Evolutionary conservation across 2,888 invertebrate genomes (phyloP).

Genomic region (Metopia argyrocephala): DNA sequence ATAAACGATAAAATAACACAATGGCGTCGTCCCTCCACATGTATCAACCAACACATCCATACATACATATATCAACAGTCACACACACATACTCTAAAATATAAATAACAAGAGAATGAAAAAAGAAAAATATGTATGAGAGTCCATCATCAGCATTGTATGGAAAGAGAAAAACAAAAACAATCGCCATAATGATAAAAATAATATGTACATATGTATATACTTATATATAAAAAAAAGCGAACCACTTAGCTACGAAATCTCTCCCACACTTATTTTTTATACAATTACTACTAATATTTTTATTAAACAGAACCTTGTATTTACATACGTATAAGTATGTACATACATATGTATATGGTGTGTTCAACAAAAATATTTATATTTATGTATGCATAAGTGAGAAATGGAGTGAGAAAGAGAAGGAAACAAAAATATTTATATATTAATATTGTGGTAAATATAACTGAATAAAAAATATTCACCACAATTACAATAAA

Average conservation of each 20-base stretch:
- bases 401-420: conserved; percentile 6
- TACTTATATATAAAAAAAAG: conserved; percentile 35
- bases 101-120: neutral
- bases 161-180: neutral
- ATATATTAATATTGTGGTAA: conserved; percentile 56
- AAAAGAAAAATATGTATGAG: neutral
- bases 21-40: conserved; percentile 63
- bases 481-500: conserved; percentile 60
- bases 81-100: neutral
- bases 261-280: neutral
- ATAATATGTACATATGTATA: too few relatives aligned
- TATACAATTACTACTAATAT: neutral
- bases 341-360: conserved; percentile 16
- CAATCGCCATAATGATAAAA: neutral
- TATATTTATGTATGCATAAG: conserved; percentile 16
- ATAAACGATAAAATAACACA: conserved; percentile 61
- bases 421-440: neutral
- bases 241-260: neutral
- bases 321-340: conserved; percentile 6
- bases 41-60: conserved; percentile 66
- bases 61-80: conserved; percentile 50
- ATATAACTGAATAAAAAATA: conserved; percentile 47
- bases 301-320: neutral
- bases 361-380: conserved; percentile 7
- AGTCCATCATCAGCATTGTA: neutral